These are phyloP conservation scores for Lasioglossum calceatum DNA, from an alignment of 2,888 invertebrate genomes.

Conservation along the genomic window DNA sequence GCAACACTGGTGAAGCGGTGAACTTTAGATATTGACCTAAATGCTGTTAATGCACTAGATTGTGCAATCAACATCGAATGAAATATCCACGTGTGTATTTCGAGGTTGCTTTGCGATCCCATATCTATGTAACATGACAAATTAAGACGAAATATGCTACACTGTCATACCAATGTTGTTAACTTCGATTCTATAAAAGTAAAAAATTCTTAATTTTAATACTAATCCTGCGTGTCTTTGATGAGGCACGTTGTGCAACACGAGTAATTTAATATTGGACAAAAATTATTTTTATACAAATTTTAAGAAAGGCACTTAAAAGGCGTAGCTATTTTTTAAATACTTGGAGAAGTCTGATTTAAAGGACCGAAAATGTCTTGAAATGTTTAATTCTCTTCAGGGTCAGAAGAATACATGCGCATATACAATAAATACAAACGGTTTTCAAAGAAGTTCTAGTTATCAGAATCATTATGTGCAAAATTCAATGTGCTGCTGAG, in stretches of 20 bases:
- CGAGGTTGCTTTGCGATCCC: neutral
- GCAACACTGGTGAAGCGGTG: neutral
- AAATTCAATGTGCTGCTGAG: too few species aligned
- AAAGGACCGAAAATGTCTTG: too few species aligned
- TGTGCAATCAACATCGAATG: neutral
- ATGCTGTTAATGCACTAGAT: neutral
- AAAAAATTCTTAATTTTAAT: too few species aligned
- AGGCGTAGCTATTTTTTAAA: too few species aligned
- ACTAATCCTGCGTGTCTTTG: neutral
- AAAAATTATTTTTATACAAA: neutral
- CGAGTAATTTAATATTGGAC: neutral
- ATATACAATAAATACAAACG: too few species aligned
- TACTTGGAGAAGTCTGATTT: too few species aligned
- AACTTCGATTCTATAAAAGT: neutral
- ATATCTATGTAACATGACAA: neutral
- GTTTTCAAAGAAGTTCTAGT: too few species aligned
- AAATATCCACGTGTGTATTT: neutral
- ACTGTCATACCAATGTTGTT: neutral
- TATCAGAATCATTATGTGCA: too few species aligned
- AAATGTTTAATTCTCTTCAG: neutral
- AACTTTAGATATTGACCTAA: constrained; percentile 1
- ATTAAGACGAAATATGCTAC: neutral
- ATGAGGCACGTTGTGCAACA: too few species aligned
- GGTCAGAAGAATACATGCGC: too few species aligned
- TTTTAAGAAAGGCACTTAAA: neutral